Evolutionary conservation across 2,888 invertebrate genomes (phyloP).

Genomic region (Pseudococcus jackbeardsleyi): DNA sequence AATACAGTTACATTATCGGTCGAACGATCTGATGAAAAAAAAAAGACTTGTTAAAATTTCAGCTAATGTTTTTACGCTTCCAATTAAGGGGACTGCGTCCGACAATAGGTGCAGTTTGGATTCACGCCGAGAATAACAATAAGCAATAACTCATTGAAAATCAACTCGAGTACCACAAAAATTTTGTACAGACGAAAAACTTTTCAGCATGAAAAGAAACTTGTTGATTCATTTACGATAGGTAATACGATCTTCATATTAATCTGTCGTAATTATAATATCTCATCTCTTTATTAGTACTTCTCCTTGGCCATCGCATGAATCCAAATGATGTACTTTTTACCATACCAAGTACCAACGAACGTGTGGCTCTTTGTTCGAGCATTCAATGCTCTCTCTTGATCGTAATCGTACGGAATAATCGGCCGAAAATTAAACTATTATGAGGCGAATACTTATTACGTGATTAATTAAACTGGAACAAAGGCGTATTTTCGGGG

Average conservation of each 20-base stretch:
- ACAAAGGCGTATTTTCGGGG: neutral
- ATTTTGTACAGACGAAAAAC: neutral
- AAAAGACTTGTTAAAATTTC: neutral
- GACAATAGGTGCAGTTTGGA: neutral
- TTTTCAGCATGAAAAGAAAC: neutral
- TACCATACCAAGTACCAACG: neutral
- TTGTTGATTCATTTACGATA: slow-evolving; percentile 9
- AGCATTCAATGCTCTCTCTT: neutral
- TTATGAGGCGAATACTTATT: neutral
- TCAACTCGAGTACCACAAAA: neutral
- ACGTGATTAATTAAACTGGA: neutral
- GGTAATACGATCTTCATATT: slow-evolving; percentile 23
- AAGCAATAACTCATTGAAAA: neutral
- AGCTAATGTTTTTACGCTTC: neutral
- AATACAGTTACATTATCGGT: neutral
- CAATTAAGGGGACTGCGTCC: neutral
- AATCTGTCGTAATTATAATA: slow-evolving; percentile 19
- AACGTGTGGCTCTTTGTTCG: neutral
- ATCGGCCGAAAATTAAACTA: neutral
- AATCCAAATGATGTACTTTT: slow-evolving; percentile 9
- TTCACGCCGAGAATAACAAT: neutral
- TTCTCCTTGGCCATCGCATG: slow-evolving; percentile 15
- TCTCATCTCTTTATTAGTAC: slow-evolving; percentile 19
- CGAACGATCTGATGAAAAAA: neutral
- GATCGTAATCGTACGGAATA: neutral